Evolutionary conservation across 2,888 invertebrate genomes (phyloP).

Genomic region (Campaea margaritaria): DNA sequence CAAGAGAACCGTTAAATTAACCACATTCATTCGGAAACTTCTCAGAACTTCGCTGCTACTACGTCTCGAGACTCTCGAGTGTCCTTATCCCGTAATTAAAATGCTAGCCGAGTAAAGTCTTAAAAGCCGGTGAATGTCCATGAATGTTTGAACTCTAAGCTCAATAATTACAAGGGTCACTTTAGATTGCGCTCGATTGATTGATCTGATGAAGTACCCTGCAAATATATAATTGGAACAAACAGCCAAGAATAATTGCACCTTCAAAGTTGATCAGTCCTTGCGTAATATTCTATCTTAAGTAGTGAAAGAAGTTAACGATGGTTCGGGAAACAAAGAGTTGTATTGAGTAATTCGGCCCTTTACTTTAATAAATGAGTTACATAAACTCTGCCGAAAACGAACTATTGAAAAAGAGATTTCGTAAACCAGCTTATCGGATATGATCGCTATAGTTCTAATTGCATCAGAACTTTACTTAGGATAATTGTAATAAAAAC

Average conservation of each 20-base stretch:
- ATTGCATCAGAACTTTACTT: slow-evolving; percentile 11
- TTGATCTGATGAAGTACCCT: slow-evolving; percentile 45
- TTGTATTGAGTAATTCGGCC: slow-evolving; percentile 14
- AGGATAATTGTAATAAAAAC: neutral
- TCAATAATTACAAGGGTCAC: slow-evolving; percentile 38
- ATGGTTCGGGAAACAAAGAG: slow-evolving; percentile 22
- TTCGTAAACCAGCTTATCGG: slow-evolving; percentile 15
- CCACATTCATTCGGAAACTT: slow-evolving; percentile 73
- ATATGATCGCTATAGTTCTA: slow-evolving; percentile 13
- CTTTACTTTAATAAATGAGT: slow-evolving; percentile 7
- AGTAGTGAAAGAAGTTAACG: slow-evolving; percentile 12
- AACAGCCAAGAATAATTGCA: slow-evolving; percentile 38
- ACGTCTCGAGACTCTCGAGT: slow-evolving; percentile 49
- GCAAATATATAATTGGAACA: slow-evolving; percentile 46
- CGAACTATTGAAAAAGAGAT: slow-evolving; percentile 7
- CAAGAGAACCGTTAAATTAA: slow-evolving; percentile 70
- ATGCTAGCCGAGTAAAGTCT: slow-evolving; percentile 43
- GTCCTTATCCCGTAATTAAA: slow-evolving; percentile 62
- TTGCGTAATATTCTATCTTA: slow-evolving; percentile 21
- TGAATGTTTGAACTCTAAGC: slow-evolving; percentile 43
- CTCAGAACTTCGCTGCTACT: slow-evolving; percentile 60
- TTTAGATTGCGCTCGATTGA: slow-evolving; percentile 33
- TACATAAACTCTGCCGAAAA: neutral
- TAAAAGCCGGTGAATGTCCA: slow-evolving; percentile 27
- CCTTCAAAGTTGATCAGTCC: slow-evolving; percentile 15